Conservation (phyloP, 2,888 invertebrate genomes). For the Pycnomerus fuliginosus region DNA sequence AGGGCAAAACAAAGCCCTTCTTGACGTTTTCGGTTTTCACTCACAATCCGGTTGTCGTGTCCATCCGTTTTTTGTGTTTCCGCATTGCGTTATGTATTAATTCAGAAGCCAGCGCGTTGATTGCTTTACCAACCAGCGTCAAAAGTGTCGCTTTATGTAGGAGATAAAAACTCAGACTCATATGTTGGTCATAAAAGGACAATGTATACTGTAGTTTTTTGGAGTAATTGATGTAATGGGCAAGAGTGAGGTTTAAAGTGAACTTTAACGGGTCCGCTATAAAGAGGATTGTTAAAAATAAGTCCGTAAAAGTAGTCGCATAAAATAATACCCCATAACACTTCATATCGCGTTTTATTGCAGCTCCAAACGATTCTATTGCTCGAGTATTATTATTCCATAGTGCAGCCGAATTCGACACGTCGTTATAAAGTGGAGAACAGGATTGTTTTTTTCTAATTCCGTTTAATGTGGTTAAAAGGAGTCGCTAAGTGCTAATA, state of each 20-base stretch:
- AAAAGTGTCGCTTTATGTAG: too few relatives aligned
- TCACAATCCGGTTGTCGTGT: too few relatives aligned
- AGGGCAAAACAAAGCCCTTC: too few relatives aligned
- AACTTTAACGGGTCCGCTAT: neutral
- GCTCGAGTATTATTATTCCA: slow-evolving; percentile 6
- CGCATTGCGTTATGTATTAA: too few relatives aligned
- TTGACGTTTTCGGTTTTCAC: too few relatives aligned
- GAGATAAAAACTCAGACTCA: too few relatives aligned
- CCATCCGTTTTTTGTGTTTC: too few relatives aligned
- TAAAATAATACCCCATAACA: slow-evolving; percentile 14
- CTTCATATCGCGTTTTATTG: slow-evolving; percentile 20
- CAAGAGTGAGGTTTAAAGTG: slow-evolving; percentile 2
- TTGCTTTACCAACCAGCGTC: too few relatives aligned
- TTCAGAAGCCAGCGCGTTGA: too few relatives aligned
- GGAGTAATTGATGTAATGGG: slow-evolving; percentile 3
- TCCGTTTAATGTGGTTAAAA: neutral
- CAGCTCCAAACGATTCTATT: slow-evolving; percentile 8
- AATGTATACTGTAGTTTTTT: neutral
- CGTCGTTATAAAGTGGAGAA: slow-evolving; percentile 3
- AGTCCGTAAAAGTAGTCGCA: slow-evolving; percentile 20
- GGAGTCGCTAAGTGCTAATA: slow-evolving; percentile 13
- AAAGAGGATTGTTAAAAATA: slow-evolving; percentile 20
- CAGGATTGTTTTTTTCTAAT: neutral
- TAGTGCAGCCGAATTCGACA: slow-evolving; percentile 10
- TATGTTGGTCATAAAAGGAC: too few relatives aligned